These are phyloP conservation scores for Clupea harengus DNA, from an alignment of 2,113 vertebrate genomes.

Conservation along the genomic window DNA sequence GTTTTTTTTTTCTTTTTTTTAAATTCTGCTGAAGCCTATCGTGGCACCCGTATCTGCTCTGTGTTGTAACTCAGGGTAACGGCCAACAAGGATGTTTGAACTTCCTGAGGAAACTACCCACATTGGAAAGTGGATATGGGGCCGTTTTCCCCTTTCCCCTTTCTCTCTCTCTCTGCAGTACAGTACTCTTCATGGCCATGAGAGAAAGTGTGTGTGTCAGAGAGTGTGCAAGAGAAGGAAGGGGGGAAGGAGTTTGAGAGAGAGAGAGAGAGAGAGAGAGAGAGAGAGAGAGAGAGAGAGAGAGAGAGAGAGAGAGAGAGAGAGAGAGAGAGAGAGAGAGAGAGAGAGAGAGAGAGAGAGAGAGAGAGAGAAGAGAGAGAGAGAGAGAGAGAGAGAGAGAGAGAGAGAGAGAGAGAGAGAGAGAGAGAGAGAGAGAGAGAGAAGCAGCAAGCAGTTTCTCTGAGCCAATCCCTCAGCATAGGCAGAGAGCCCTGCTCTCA, in stretches of 20 bases:
- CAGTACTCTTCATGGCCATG: not conserved
- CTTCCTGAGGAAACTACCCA: not conserved
- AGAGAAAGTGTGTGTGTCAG: not conserved
- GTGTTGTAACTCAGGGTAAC: not conserved
- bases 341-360: not conserved
- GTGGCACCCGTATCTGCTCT: not conserved
- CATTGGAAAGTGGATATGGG: slow-evolving; percentile 2
- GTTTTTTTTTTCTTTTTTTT: not conserved
- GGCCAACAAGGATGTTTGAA: slow-evolving; percentile 5
- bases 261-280: not conserved
- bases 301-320: not conserved
- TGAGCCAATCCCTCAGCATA: slow-evolving; percentile 23
- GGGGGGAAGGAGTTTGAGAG: too few species aligned
- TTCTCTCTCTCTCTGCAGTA: not conserved
- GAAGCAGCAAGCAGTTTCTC: slow-evolving; percentile 20
- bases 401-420: not conserved
- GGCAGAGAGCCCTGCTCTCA: slow-evolving; percentile 16
- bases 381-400: not conserved
- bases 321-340: not conserved
- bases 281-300: not conserved
- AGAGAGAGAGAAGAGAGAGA: not conserved
- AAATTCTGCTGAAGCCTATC: not conserved
- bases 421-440: not conserved
- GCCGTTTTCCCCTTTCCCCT: not conserved
- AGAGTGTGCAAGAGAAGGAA: too few species aligned